phyloP scores from a whole-genome alignment of 2,113 vertebrate genomes.

The Laticauda colubrina region DNA sequence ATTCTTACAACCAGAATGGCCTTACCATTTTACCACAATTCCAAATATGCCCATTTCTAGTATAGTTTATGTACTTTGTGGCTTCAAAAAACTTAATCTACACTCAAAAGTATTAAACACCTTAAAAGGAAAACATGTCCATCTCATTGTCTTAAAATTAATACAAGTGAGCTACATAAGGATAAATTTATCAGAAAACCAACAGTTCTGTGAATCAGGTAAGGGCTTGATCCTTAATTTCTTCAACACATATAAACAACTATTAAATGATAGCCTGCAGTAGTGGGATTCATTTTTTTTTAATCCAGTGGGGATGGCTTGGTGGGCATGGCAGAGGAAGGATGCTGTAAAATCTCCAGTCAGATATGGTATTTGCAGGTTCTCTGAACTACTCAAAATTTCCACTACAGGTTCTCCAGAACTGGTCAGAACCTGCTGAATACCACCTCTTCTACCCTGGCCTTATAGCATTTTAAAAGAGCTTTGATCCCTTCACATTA shows the following conservation, averaged over 20 bases:
- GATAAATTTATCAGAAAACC: slow-evolving; percentile 37
- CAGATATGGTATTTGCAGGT: too few species aligned
- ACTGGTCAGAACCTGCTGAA: too few species aligned
- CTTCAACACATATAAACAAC: neutral
- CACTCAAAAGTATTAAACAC: slow-evolving; percentile 50
- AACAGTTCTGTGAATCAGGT: slow-evolving; percentile 28
- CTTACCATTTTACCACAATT: slow-evolving; percentile 23
- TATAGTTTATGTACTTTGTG: slow-evolving; percentile 46
- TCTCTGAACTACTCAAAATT: too few species aligned
- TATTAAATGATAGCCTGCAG: neutral
- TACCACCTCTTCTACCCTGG: neutral
- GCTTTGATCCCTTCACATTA: neutral
- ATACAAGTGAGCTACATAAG: slow-evolving; percentile 57
- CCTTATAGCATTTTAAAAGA: neutral
- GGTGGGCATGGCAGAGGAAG: too few species aligned
- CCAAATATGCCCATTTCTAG: slow-evolving; percentile 52
- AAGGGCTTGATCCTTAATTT: neutral
- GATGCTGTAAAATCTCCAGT: too few species aligned
- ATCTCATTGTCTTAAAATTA: slow-evolving; percentile 53
- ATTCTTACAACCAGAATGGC: slow-evolving; percentile 24
- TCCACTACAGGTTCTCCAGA: too few species aligned
- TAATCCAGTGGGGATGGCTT: too few species aligned
- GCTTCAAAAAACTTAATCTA: slow-evolving; percentile 32
- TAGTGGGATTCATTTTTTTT: too few species aligned
- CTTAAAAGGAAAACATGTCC: slow-evolving; percentile 48